These are phyloP conservation scores for Tragopan temminckii DNA, from an alignment of 2,797 vertebrate species.

Conservation along the genomic window DNA sequence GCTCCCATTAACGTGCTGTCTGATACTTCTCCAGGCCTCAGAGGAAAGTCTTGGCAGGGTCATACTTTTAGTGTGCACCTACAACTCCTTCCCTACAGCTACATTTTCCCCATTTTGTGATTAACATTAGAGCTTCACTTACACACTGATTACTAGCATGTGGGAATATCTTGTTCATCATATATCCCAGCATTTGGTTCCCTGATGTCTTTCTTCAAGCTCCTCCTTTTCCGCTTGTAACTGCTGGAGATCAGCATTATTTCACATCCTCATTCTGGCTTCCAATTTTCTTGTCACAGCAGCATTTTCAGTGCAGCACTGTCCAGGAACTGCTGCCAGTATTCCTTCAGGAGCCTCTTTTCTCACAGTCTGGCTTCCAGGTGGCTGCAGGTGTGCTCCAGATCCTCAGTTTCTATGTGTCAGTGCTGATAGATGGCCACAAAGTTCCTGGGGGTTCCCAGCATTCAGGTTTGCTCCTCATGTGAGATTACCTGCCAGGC, in stretches of 20 bases:
- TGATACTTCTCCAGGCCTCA: not conserved
- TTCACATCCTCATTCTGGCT: not conserved
- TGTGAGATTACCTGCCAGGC: not conserved
- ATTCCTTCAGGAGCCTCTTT: not conserved
- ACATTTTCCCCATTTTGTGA: not conserved
- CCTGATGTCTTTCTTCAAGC: not conserved
- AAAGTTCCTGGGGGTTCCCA: not conserved
- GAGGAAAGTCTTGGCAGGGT: not conserved
- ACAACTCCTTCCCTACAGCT: not conserved
- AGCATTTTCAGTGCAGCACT: not conserved
- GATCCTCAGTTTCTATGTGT: not conserved
- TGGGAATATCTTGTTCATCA: not conserved
- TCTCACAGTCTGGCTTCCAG: not conserved
- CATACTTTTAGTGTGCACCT: not conserved
- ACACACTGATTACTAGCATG: not conserved
- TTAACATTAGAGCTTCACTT: not conserved
- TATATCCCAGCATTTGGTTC: not conserved
- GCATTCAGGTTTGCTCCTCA: not conserved
- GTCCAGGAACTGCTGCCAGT: not conserved
- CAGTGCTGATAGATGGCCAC: rapidly evolving
- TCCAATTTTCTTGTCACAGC: not conserved
- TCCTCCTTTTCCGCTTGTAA: not conserved
- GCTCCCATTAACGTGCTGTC: rapidly evolving
- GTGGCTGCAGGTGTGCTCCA: not conserved
- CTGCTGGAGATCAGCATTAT: not conserved